These are phyloP conservation scores for Ceuthmochares aereus DNA, from an alignment of 2,113 vertebrate species.

Conservation along the genomic window DNA sequence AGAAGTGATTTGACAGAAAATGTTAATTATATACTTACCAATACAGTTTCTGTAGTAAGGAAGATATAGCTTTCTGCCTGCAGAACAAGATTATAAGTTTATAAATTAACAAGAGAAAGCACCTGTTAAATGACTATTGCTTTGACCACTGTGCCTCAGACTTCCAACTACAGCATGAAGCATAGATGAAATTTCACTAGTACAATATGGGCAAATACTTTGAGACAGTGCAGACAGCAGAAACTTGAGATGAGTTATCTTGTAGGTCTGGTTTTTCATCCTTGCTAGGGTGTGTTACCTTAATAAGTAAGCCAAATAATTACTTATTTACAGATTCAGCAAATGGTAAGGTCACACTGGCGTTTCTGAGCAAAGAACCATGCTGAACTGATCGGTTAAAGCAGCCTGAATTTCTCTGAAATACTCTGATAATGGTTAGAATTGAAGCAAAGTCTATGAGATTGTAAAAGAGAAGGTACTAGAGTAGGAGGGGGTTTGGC, in stretches of 20 bases:
- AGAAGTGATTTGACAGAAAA: neutral
- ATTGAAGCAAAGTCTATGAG: neutral
- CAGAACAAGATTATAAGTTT: neutral
- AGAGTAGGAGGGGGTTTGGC: neutral
- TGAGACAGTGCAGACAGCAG: constrained; percentile 35
- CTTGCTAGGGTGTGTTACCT: constrained; percentile 70
- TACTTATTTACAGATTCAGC: constrained; percentile 77
- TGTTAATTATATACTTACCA: neutral
- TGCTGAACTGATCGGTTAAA: neutral
- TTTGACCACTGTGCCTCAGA: neutral
- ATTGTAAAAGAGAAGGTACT: neutral
- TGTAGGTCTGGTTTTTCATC: constrained; percentile 75
- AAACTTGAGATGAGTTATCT: constrained; percentile 70
- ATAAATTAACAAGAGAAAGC: neutral
- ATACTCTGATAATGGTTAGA: neutral
- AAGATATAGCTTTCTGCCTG: neutral
- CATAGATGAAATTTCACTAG: neutral
- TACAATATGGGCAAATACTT: neutral
- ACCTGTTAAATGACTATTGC: neutral
- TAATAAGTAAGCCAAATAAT: constrained; percentile 77
- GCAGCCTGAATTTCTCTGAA: neutral
- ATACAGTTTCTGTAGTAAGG: neutral
- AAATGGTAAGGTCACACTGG: constrained; percentile 60
- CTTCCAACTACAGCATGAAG: neutral
- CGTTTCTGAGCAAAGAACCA: constrained; percentile 43